Base-by-base conservation (phyloP, 2,797 vertebrate species). In the Hoplostethus atlanticus region DNA sequence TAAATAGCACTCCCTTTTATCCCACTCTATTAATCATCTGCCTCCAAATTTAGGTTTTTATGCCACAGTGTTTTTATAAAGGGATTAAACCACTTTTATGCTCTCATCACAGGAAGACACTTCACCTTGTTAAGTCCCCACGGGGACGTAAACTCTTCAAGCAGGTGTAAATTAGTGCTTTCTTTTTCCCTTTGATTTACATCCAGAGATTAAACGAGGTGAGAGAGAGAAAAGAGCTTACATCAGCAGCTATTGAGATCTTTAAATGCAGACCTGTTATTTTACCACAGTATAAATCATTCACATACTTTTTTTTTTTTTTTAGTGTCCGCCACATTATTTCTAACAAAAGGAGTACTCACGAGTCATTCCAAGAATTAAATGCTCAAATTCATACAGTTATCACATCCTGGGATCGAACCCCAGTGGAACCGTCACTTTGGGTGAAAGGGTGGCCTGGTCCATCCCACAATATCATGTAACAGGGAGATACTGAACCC, bases 141-240 rank as follows among this genome's bases (percentile, higher is more conserved):
- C 74, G 76, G 89, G 83, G 79, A 89, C 70, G 59, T 64, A 74
- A 84, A 88, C 79, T 89, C 79, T 85, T 89, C 81, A 89, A 91
- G 87, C 85, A 80, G 81, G 78, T 87, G 87, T 90, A 87, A 90
- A 90, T 89, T 81, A 86, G 84, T 83, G 78, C 76, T 84, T 89
- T 86, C 85, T 90, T 84, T 84, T 81, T 77, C 75, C 60, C 69
- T 86, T 87, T 87, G 88, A 91, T 91, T 90, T 92, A 85, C 76
- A 86, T 77, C 70, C 77, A 58, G 79, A 89, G 81, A 89, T 89
- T 90, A 87, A 90, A 85, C 50, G 9, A 71, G 72, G 62, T 52
- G 53, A 4, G 30, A 47, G 40, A 0, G 8, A 57, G 58, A 64
- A 83, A 80, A 77, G 78, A 60, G 87, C 87, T 89, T 79, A 79